Conservation (phyloP, 2,888 invertebrate species). For the Agrotis exclamationis region DNA sequence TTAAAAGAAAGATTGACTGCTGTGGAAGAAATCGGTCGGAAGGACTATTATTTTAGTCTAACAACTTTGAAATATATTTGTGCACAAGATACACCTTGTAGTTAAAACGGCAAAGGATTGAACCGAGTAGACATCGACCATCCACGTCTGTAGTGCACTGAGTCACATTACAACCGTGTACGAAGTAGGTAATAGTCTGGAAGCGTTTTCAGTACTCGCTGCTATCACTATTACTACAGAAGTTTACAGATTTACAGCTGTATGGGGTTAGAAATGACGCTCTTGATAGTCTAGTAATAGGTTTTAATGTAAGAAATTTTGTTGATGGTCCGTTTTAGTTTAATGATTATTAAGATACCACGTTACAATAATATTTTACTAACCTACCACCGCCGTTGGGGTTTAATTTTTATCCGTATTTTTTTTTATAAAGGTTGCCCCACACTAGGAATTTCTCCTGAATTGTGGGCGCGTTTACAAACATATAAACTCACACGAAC, state of each 20-base stretch:
- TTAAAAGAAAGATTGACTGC: too few species aligned
- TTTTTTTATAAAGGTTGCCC: too few species aligned
- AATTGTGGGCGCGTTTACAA: too few species aligned
- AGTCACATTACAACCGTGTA: constrained; percentile 26
- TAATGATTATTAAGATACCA: too few species aligned
- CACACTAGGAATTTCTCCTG: too few species aligned
- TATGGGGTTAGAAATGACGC: constrained; percentile 21
- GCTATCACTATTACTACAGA: not conserved
- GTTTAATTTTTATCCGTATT: too few species aligned
- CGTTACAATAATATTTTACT: too few species aligned
- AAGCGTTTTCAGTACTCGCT: not conserved
- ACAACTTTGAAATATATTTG: not conserved
- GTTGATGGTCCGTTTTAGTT: not conserved
- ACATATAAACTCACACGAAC: too few species aligned
- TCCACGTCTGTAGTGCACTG: not conserved
- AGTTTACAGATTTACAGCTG: constrained; percentile 33
- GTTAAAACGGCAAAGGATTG: not conserved
- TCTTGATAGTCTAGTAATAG: not conserved
- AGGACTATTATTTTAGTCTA: not conserved
- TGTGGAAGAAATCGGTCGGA: too few species aligned
- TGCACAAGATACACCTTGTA: not conserved
- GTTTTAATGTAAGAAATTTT: not conserved
- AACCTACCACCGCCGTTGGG: too few species aligned
- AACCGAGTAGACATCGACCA: not conserved
- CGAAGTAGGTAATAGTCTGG: constrained; percentile 19